Evolutionary conservation across 2,113 vertebrate species (phyloP), one percentile per base, ranked within the genome.

Genomic region (Poeciliopsis prolifica): DNA sequence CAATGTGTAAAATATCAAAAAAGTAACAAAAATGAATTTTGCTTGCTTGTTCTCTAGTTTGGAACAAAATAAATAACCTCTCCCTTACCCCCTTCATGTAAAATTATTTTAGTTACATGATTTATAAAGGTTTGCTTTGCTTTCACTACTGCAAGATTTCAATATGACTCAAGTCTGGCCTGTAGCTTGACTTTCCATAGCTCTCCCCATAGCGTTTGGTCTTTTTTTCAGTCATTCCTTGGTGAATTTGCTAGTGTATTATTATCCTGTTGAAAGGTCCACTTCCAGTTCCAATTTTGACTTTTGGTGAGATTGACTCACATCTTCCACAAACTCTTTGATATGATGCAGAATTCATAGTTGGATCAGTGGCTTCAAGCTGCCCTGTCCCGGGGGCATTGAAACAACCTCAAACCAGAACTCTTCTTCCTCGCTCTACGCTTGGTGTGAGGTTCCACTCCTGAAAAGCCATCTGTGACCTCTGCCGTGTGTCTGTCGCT

Each of bases 301-400:
- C 33, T 33, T 22, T 72, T 22, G 22, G 51, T 37, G 62, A 65
- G 48, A 71, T 71, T 66, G 62, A 24, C 68, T 66, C 40, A 17
- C 31, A 40, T 63, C 65, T 68, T 44, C 29, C 22, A 63, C 64
- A 24, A 58, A 63, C 63, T 67, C 68, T 63, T 81, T 77, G 75
- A 65, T 58, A 70, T 40, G 68, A 70, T 58, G 61, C 68, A 54
- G 69, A 75, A 81, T 76, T 76, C 61, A 62, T 26, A 68, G 58
- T 64, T 44, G 44, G 67, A 77, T 72, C 69, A 76, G 30, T 64
- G 65, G 68, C 65, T 79, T 28, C 69, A 79, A 74, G 71, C 61
- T 69, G 71, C 28, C 66, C 61, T 42, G 26, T 69, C 60, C 44
- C 28, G 13, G 61, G 35, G 22, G 37, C 37, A 48, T 37, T 40